Evolutionary conservation across 2,888 invertebrate genomes (phyloP).

Genomic region (Andricus quercusramuli): DNA sequence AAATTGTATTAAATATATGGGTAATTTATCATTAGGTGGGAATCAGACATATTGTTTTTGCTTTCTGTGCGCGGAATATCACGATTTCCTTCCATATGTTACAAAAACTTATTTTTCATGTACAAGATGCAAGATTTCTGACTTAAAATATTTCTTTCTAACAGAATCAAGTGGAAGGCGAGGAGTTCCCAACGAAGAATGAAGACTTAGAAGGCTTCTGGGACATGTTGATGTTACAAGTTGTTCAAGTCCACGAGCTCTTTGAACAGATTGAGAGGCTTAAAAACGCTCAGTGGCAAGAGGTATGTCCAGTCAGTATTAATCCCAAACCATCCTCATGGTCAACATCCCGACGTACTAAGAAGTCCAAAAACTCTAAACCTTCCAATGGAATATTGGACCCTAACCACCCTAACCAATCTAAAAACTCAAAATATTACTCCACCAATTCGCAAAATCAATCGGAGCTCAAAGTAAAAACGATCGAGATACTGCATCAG

Average conservation of each 20-base stretch:
- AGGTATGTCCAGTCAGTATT: constrained; percentile 76
- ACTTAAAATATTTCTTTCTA: background rate
- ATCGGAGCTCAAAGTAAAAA: background rate
- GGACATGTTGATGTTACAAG: constrained; percentile 98
- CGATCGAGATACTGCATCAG: background rate
- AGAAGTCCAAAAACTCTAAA: constrained; percentile 13
- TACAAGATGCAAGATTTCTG: background rate
- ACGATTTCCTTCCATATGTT: too few relatives aligned
- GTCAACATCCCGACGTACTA: constrained; percentile 33
- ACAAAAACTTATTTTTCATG: constrained; percentile 26
- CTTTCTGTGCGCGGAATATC: too few relatives aligned
- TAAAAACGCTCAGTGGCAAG: constrained; percentile 85
- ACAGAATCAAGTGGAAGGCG: constrained; percentile 85
- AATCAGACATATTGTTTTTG: too few relatives aligned
- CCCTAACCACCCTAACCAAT: background rate
- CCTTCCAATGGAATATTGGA: background rate
- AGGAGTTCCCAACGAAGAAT: constrained; percentile 92
- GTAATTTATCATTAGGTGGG: too few relatives aligned
- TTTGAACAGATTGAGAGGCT: constrained; percentile 86
- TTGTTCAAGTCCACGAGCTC: constrained; percentile 89
- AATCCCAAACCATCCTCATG: constrained; percentile 32
- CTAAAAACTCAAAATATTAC: constrained; percentile 2
- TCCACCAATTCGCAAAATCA: constrained; percentile 3
- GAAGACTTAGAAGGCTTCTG: constrained; percentile 97
- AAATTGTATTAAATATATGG: too few relatives aligned